A percentile compares a stretch with the other conserved stretches of the same genome.
Conservation (phyloP, 2,113 vertebrate genomes). For the Gallinago undulata region DNA sequence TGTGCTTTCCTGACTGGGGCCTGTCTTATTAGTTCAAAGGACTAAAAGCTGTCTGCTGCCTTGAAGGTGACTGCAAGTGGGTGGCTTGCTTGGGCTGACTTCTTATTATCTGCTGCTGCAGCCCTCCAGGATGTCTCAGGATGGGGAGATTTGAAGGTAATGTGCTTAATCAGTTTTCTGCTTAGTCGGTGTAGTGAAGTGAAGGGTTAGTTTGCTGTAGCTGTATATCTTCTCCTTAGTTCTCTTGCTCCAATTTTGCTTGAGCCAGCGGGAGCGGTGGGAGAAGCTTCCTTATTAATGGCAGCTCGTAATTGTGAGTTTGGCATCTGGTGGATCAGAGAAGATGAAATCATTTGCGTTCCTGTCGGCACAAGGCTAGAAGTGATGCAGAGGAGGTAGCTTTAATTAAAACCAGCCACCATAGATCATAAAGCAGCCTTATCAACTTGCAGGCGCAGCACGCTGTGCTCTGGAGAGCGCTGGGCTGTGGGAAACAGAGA, state of each 20-base stretch:
- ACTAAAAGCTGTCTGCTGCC: background rate
- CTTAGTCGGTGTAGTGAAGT: background rate
- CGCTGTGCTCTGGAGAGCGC: fast-evolving
- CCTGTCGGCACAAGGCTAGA: background rate
- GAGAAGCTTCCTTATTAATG: background rate
- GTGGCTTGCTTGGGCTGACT: background rate
- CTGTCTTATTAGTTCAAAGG: background rate
- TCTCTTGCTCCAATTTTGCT: background rate
- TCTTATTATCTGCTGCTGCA: background rate
- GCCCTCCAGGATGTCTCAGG: background rate
- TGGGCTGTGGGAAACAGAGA: background rate
- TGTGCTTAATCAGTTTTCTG: background rate
- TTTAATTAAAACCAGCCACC: conserved; percentile 35
- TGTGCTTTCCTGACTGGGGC: background rate
- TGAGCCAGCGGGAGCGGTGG: background rate
- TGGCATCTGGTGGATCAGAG: background rate
- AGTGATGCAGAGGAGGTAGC: background rate
- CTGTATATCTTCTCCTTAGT: background rate
- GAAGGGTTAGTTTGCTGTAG: background rate
- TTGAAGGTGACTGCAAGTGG: background rate
- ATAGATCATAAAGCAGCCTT: background rate
- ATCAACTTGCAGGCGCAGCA: background rate
- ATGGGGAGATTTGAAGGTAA: background rate
- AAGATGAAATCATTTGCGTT: background rate
- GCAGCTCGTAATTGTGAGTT: background rate